Evolutionary conservation across 2,888 invertebrate species (phyloP).

Genomic region (Epinotia brunnichana): DNA sequence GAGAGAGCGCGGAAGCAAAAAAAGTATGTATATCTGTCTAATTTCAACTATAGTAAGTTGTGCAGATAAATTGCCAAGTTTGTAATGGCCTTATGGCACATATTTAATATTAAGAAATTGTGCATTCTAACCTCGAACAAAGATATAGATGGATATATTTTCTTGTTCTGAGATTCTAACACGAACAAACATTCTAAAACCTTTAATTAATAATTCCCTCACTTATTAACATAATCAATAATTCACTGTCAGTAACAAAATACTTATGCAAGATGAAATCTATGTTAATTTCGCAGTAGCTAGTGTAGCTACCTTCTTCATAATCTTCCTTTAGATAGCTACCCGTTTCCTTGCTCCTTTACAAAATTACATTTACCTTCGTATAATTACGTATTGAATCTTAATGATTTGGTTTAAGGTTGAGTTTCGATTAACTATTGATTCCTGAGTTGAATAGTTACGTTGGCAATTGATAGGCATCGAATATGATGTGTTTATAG

Average conservation of each 20-base stretch:
- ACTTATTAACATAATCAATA: conserved; percentile 36
- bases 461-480: conserved; percentile 42
- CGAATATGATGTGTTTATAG: conserved; percentile 50
- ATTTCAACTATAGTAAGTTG: too few relatives aligned
- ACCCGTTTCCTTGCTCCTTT: conserved; percentile 35
- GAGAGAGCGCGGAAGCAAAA: too few relatives aligned
- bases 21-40: too few relatives aligned
- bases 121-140: too few relatives aligned
- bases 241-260: conserved; percentile 41
- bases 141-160: too few relatives aligned
- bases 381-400: conserved; percentile 1
- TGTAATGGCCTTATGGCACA: too few relatives aligned
- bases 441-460: background rate
- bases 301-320: conserved; percentile 45
- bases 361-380: conserved; percentile 27
- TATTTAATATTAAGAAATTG: too few relatives aligned
- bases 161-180: background rate
- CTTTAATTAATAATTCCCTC: background rate
- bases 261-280: conserved; percentile 47
- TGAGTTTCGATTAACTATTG: background rate
- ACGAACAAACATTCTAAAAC: conserved; percentile 8
- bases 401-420: conserved; percentile 10
- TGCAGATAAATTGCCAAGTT: too few relatives aligned
- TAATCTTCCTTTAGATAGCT: conserved; percentile 46
- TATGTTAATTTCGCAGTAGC: conserved; percentile 49